Conservation (phyloP, 2,113 vertebrate genomes). For the Macrotus californicus region DNA sequence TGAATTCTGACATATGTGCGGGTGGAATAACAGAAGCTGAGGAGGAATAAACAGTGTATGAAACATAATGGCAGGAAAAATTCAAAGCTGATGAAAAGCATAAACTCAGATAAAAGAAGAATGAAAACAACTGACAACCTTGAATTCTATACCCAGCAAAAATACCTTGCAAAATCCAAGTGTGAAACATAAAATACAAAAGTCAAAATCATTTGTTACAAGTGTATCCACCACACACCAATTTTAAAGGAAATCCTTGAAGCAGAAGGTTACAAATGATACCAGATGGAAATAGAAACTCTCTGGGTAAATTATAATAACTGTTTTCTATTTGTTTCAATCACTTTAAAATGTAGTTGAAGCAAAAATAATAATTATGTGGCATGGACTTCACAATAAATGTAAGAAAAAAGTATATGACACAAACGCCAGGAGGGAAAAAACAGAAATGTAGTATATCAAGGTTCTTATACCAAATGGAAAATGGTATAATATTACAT, state of each 20-base stretch:
- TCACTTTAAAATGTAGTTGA: neutral
- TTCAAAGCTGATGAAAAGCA: neutral
- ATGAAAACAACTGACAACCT: neutral
- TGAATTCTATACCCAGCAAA: neutral
- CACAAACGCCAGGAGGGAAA: neutral
- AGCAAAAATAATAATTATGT: neutral
- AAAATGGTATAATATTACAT: neutral
- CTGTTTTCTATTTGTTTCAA: neutral
- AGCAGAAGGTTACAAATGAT: neutral
- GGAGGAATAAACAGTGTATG: neutral
- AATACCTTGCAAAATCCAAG: neutral
- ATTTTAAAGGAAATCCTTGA: neutral
- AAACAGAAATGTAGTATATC: neutral
- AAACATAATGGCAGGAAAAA: neutral
- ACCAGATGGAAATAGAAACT: neutral
- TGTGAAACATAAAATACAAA: neutral
- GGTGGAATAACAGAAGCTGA: neutral
- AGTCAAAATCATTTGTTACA: neutral
- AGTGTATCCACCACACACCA: neutral
- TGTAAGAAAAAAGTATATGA: neutral
- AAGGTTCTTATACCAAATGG: neutral
- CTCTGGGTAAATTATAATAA: neutral
- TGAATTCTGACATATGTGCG: neutral
- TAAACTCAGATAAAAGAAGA: neutral
- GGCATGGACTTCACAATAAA: neutral